These are phyloP conservation scores for Pseudochirops cupreus DNA, from an alignment of 2,797 vertebrate genomes.

Conservation along the genomic window DNA sequence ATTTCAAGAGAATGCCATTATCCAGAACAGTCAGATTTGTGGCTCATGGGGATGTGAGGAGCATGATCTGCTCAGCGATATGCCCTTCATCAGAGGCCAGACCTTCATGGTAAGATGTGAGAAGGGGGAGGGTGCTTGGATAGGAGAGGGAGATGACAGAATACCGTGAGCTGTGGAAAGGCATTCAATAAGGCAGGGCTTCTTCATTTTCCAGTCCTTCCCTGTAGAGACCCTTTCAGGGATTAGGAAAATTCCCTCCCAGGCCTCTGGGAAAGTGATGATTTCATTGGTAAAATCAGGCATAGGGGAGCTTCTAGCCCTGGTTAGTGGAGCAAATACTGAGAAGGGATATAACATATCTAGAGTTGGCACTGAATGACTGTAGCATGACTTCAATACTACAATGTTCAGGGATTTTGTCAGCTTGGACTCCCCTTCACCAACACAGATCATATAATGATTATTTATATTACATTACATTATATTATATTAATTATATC, in stretches of 20 bases:
- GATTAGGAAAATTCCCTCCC: neutral
- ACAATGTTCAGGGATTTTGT: neutral
- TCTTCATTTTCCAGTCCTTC: neutral
- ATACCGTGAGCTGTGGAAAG: neutral
- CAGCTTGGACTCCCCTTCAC: neutral
- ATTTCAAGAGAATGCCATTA: constrained; percentile 74
- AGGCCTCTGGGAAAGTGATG: neutral
- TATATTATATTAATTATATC: too few relatives aligned
- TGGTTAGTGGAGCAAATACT: neutral
- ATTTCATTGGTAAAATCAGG: neutral
- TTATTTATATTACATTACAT: too few relatives aligned
- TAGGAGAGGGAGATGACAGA: neutral
- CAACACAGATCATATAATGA: neutral
- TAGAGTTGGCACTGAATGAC: neutral
- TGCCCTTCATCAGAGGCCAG: constrained; percentile 75
- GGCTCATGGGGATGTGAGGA: constrained; percentile 78
- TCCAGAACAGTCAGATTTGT: constrained; percentile 73
- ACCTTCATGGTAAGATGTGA: constrained; percentile 60
- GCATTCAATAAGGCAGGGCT: neutral
- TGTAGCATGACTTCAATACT: neutral
- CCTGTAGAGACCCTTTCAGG: neutral
- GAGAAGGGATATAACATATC: neutral
- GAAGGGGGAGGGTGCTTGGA: too few relatives aligned
- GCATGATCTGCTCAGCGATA: constrained; percentile 26
- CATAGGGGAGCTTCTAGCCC: neutral